These are phyloP conservation scores for Mythimna ferrago DNA, from an alignment of 2,888 invertebrate genomes.

Conservation along the genomic window DNA sequence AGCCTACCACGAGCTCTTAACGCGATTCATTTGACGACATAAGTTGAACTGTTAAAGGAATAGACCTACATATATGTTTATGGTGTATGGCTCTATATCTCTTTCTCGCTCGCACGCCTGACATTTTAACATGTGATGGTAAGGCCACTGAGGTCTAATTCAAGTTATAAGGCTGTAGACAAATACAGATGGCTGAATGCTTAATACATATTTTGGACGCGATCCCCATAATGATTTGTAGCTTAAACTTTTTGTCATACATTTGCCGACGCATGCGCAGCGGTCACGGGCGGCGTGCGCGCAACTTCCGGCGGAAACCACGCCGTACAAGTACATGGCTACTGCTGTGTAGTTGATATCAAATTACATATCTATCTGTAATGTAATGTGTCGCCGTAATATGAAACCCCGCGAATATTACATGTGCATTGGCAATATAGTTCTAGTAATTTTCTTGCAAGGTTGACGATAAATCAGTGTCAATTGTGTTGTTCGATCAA, in stretches of 20 bases:
- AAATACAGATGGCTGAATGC: constrained; percentile 29
- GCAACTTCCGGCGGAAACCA: constrained; percentile 89
- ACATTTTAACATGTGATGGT: too few species aligned
- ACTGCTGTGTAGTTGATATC: constrained; percentile 69
- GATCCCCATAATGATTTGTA: constrained; percentile 51
- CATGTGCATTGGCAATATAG: constrained; percentile 64
- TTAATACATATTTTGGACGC: constrained; percentile 47
- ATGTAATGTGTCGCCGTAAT: constrained; percentile 70
- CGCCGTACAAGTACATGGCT: constrained; percentile 78
- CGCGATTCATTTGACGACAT: too few species aligned
- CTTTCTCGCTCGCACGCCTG: too few species aligned
- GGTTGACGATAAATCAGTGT: constrained; percentile 80
- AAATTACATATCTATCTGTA: constrained; percentile 67
- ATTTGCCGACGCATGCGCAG: constrained; percentile 71
- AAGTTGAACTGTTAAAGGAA: too few species aligned
- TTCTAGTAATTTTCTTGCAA: constrained; percentile 76
- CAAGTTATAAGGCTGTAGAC: constrained; percentile 16
- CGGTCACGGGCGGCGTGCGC: constrained; percentile 87
- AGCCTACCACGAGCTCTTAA: too few species aligned
- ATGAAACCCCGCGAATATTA: constrained; percentile 65
- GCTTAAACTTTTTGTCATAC: constrained; percentile 63
- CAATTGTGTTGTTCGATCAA: constrained; percentile 73
- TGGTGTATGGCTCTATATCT: too few species aligned
- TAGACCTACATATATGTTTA: too few species aligned
- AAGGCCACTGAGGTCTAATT: background rate